Evolutionary conservation across 2,113 vertebrate species (phyloP), one percentile per base, ranked within the genome.

Genomic region (Scomber colias): DNA sequence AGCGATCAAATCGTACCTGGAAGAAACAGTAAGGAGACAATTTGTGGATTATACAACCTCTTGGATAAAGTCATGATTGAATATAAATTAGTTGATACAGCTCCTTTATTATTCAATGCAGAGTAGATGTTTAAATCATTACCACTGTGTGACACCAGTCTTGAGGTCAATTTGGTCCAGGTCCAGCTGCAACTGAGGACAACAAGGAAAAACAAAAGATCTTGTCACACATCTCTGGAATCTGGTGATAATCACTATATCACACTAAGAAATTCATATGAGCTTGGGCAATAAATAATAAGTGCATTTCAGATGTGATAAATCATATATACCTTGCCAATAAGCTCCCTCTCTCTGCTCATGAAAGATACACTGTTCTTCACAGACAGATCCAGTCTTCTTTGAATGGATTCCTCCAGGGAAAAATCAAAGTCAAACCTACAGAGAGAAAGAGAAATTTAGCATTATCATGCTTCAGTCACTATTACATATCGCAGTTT

Each of bases 351-450:
- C 78, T 97, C 97, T 81, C 97, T 92, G 35, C 97, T 96, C 95
- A 98, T 96, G 89, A 98, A 98, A 77, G 97, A 97, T 50, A 95
- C 92, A 0, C 84, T 95, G 84, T 97, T 96, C 90, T 98, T 98
- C 75, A 98, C 96, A 0, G 95, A 95, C 54, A 97, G 89, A 30
- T 98, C 96, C 79, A 98, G 91, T 87, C 90, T 95, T 70, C 94
- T 94, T 79, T 94, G 94, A 0, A 75, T 73, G 24, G 93, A 95
- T 71, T 98, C 97, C 59, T 97, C 96, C 3, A 95, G 75, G 48
- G 96, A 83, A 60, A 98, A 69, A n/a, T 96, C 96, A 94, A 97
- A 97, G 75, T 98, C 97, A 82, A 98, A 97, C 90, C 97, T 98
- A 66, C 3, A 57, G 24, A 24, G 19, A 55, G 24, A 66, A 8